phyloP scores from a whole-genome alignment of 35 echinoderm and acorn worm genomes.

The Hemicentrotus pulcherrimus region DNA sequence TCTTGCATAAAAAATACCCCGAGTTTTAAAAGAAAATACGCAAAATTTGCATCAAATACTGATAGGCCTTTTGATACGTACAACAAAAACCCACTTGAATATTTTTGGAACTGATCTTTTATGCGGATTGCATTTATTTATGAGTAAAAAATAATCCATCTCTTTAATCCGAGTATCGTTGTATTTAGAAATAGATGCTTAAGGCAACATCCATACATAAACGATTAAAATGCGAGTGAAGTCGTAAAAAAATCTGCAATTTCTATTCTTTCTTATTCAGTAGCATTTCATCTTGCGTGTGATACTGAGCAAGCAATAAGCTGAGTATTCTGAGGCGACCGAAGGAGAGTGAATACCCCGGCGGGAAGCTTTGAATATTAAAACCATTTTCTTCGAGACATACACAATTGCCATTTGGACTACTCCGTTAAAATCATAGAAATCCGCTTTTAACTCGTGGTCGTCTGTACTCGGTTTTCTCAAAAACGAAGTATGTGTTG shows the following conservation, averaged over 20 bases:
- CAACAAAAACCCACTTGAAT: too few species aligned
- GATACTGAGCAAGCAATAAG: background rate
- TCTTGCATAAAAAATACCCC: too few species aligned
- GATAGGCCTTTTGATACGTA: too few species aligned
- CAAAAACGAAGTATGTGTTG: background rate
- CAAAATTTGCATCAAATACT: too few species aligned
- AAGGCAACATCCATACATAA: background rate
- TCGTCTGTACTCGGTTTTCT: background rate
- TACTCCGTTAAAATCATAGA: background rate
- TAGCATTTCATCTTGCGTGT: background rate
- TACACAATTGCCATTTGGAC: background rate
- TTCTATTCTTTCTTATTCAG: background rate
- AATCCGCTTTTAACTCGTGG: background rate
- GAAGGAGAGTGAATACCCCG: background rate
- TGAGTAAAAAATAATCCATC: background rate
- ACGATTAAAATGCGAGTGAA: constrained; percentile 1
- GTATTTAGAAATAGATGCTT: background rate
- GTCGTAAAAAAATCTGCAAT: background rate
- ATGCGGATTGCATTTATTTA: background rate
- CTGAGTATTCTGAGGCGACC: background rate
- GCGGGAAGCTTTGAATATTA: background rate
- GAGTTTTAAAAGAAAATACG: too few species aligned
- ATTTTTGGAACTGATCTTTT: background rate
- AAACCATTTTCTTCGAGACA: background rate
- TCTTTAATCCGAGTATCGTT: background rate